Percentiles rank a stretch among this genome's conserved stretches.
phyloP scores from a whole-genome alignment of 2,113 vertebrate genomes.

The Heloderma charlesbogerti region DNA sequence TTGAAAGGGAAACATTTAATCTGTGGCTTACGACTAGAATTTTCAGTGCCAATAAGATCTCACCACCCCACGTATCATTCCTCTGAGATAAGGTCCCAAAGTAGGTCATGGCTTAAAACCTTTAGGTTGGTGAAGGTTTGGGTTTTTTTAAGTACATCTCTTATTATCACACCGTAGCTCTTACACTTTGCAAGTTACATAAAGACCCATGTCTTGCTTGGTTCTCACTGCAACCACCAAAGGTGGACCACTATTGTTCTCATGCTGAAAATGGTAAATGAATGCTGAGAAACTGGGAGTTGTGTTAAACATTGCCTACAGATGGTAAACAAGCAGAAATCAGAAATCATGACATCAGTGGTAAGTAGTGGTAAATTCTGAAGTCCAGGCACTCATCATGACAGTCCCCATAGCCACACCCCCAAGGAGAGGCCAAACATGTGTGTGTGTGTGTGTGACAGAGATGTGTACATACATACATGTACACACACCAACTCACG shows the following conservation, averaged over 20 bases:
- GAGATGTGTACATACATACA: too few species aligned
- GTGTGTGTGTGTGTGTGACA: too few species aligned
- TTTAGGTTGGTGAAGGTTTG: neutral
- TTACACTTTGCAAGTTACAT: neutral
- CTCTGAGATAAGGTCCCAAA: constrained; percentile 30
- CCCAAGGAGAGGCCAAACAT: too few species aligned
- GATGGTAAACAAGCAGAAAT: neutral
- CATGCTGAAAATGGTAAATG: neutral
- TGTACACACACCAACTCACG: too few species aligned
- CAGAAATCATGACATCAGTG: neutral
- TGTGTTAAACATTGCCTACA: neutral
- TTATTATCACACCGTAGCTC: neutral
- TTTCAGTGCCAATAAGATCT: constrained; percentile 31
- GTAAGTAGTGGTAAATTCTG: neutral
- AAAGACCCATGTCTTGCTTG: neutral
- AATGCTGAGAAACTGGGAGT: neutral
- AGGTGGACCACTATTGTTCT: neutral
- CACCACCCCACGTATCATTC: constrained; percentile 9
- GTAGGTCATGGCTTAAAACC: neutral
- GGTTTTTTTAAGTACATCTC: neutral
- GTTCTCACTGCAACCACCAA: neutral
- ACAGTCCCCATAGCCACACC: too few species aligned
- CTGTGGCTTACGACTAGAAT: constrained; percentile 2
- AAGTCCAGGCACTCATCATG: too few species aligned
- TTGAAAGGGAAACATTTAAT: constrained; percentile 45